Percentiles rank a stretch among this genome's conserved stretches.
These are phyloP conservation scores for Crotalus horridus DNA, from an alignment of 2,113 vertebrate species.

Conservation along the genomic window DNA sequence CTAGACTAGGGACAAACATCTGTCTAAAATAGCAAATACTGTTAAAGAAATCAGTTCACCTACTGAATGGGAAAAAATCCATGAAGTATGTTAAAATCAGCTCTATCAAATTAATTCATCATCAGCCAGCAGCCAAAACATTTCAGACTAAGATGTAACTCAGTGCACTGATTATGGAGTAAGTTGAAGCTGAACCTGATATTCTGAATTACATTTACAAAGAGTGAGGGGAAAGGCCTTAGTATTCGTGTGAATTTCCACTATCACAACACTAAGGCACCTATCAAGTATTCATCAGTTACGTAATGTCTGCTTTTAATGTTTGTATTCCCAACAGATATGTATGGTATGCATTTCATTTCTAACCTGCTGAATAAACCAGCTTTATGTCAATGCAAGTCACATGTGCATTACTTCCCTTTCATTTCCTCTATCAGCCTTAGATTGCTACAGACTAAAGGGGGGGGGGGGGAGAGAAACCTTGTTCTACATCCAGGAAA, in stretches of 20 bases:
- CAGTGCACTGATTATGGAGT: neutral
- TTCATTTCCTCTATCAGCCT: neutral
- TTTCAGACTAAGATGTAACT: conserved; percentile 46
- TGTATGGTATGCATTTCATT: neutral
- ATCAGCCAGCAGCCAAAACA: conserved; percentile 32
- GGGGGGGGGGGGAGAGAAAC: neutral
- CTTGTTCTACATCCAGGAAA: neutral
- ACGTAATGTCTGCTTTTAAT: conserved; percentile 2
- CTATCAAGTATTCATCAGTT: conserved; percentile 9
- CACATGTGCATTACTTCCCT: neutral
- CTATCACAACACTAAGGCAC: neutral
- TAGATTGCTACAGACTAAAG: neutral
- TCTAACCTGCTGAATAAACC: neutral
- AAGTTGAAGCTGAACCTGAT: conserved; percentile 3
- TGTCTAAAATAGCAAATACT: conserved; percentile 63
- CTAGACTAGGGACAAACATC: conserved; percentile 69
- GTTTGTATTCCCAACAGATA: conserved; percentile 18
- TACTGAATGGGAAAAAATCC: conserved; percentile 25
- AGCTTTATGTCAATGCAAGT: neutral
- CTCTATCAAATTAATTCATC: conserved; percentile 57
- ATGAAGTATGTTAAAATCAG: conserved; percentile 20
- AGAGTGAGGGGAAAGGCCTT: conserved; percentile 11
- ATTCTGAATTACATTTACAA: neutral
- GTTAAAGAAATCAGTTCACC: conserved; percentile 61
- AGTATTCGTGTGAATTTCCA: neutral